phyloP scores from a whole-genome alignment of 2,113 vertebrate species.

The Mystacornis crossleyi region DNA sequence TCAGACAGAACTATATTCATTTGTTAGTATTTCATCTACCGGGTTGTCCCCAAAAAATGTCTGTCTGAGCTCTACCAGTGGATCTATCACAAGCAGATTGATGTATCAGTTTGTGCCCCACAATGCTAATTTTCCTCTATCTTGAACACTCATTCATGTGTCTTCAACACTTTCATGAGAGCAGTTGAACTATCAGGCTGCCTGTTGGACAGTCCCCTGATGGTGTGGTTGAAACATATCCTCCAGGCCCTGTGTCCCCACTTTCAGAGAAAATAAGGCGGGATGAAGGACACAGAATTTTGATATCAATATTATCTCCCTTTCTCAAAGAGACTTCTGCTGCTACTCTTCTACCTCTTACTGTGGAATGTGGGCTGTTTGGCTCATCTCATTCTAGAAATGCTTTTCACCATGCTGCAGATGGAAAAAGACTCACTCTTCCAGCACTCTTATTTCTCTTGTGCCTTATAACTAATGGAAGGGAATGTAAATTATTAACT shows the following conservation, averaged over 20 bases:
- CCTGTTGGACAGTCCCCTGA: not conserved
- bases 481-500: not conserved
- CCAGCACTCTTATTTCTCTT: not conserved
- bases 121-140: not conserved
- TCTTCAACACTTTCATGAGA: not conserved
- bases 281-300: not conserved
- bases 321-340: not conserved
- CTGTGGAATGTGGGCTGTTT: not conserved
- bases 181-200: not conserved
- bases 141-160: not conserved
- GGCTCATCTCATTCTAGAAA: not conserved
- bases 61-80: not conserved
- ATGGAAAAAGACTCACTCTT: not conserved
- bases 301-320: not conserved
- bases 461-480: not conserved
- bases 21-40: not conserved
- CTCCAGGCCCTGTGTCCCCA: not conserved
- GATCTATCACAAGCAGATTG: not conserved
- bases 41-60: not conserved
- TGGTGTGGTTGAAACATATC: not conserved
- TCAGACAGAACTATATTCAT: not conserved
- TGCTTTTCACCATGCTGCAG: not conserved
- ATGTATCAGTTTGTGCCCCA: not conserved
- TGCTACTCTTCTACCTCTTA: not conserved
- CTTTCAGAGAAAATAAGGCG: not conserved